Evolutionary conservation across 2,113 vertebrate genomes (phyloP).

Genomic region (Crotalus horridus): DNA sequence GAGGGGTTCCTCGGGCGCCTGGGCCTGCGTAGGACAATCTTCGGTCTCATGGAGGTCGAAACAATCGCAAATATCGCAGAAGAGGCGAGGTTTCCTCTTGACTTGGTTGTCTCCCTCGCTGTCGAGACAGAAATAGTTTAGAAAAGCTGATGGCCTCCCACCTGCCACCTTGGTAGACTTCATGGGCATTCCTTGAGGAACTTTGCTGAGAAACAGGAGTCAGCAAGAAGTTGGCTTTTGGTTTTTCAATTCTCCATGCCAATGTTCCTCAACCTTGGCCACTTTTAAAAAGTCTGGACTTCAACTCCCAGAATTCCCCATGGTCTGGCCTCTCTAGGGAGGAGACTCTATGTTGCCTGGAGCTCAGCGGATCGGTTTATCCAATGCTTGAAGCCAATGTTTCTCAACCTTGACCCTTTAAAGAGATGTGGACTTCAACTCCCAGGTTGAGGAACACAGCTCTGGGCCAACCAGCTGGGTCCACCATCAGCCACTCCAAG

Average conservation of each 20-base stretch:
- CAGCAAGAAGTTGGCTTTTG: not conserved
- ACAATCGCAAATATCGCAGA: conserved; percentile 98
- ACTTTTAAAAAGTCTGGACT: not conserved
- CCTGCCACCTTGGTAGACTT: not conserved
- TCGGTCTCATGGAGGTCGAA: conserved; percentile 97
- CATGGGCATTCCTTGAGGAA: not conserved
- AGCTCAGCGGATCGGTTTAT: not conserved
- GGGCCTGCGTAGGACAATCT: conserved; percentile 92
- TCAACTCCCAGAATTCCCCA: not conserved
- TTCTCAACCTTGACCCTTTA: too few species aligned
- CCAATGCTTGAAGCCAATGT: too few species aligned
- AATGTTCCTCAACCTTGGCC: not conserved
- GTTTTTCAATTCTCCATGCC: not conserved
- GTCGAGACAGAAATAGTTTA: conserved; percentile 2
- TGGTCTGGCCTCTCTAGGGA: not conserved
- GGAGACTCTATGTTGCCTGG: not conserved
- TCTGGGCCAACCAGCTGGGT: not conserved
- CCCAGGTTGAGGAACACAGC: not conserved
- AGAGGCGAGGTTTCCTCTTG: conserved; percentile 93
- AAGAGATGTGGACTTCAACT: too few species aligned
- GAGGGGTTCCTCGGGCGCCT: conserved; percentile 84
- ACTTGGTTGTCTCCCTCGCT: conserved; percentile 73
- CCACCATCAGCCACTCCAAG: not conserved
- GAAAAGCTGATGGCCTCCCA: not conserved
- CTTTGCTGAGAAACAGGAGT: not conserved